Percentiles rank a stretch among this genome's conserved stretches.
Conservation (phyloP, 2,888 invertebrate species). For the Pyralis farinalis region DNA sequence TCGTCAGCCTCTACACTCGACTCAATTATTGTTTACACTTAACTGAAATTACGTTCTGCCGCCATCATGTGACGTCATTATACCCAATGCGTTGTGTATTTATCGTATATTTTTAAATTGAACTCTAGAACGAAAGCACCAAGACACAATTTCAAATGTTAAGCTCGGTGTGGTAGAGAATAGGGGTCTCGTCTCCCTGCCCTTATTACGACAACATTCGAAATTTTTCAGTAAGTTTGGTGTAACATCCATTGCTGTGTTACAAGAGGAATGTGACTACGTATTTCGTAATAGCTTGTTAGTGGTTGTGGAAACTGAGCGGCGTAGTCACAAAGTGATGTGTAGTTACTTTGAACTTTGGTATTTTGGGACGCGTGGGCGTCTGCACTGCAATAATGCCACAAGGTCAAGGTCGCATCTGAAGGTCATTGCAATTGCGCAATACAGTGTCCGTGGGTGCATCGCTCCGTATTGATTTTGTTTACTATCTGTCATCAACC, state of each 20-base stretch:
- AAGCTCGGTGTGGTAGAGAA: background rate
- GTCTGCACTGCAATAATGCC: constrained; percentile 16
- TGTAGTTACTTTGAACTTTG: constrained; percentile 35
- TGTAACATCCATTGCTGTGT: background rate
- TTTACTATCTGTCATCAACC: too few species aligned
- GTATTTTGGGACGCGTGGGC: constrained; percentile 39
- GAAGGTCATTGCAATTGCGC: constrained; percentile 54
- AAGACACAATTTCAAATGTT: background rate
- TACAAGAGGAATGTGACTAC: too few species aligned
- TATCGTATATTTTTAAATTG: background rate
- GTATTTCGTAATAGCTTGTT: too few species aligned
- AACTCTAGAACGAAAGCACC: background rate
- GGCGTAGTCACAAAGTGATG: too few species aligned
- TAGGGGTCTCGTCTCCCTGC: constrained; percentile 2
- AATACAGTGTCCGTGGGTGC: constrained; percentile 22
- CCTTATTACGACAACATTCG: background rate
- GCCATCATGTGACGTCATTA: constrained; percentile 5
- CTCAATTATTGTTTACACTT: constrained; percentile 7
- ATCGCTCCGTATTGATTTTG: constrained; percentile 24
- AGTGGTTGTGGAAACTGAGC: too few species aligned
- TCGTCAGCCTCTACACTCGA: too few species aligned
- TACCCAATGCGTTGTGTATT: too few species aligned
- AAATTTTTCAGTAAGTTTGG: background rate
- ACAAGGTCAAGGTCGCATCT: constrained; percentile 39
- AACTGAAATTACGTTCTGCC: constrained; percentile 5